Base-by-base conservation (phyloP, 2,797 vertebrate species). In the Sebastes vulpes region DNA sequence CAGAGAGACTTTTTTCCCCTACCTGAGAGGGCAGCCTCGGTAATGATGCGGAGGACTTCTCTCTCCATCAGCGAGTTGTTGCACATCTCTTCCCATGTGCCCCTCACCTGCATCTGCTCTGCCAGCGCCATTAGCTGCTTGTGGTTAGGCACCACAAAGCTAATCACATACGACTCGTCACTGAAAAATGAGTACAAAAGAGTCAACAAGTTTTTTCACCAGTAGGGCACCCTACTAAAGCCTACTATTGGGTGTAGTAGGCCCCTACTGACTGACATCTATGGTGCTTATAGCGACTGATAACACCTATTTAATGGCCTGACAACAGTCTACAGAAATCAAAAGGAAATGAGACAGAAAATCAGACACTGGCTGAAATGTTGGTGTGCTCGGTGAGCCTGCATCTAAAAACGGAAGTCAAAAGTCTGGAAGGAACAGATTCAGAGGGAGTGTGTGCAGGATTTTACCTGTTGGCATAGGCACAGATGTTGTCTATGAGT, bases 141-240 rank as follows among this genome's bases (percentile, higher is more conserved):
- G 92, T 99, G 97, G 92, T 98, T 99, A 81, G 98, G 98, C 94
- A 99, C 98, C 95, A 99, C 96, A 88, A 99, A 99, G 93, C 98
- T 96, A 90, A 99, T 97, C 89, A 99, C 98, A 0, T 99, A 99
- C 25, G 98, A 98, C 93, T 99, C 96, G 76, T 98, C 98, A 82
- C 98, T 99, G 91, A 65, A 90, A 94, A 71, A 74, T 29, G 38
- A 25, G 38, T 11, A 69, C 6, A 42, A 26, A 6, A 65, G 31
- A 57, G 16, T 52, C 18, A 1, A 60, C 2, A 18, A 4, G 9
- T 60, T 20, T 9, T 28, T 16, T 16, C 29, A 16, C 6, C 9
- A 14, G 20, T 12, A 54, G 2, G 38, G 35, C 35, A 38, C 35
- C 35, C 35, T 38, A 38, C 35, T 14, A 14, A 38, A 38, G 11